A percentile compares a stretch with the other conserved stretches of the same genome.
phyloP scores from a whole-genome alignment of 2,888 invertebrate species.

The Cosmorhoe ocellata region DNA sequence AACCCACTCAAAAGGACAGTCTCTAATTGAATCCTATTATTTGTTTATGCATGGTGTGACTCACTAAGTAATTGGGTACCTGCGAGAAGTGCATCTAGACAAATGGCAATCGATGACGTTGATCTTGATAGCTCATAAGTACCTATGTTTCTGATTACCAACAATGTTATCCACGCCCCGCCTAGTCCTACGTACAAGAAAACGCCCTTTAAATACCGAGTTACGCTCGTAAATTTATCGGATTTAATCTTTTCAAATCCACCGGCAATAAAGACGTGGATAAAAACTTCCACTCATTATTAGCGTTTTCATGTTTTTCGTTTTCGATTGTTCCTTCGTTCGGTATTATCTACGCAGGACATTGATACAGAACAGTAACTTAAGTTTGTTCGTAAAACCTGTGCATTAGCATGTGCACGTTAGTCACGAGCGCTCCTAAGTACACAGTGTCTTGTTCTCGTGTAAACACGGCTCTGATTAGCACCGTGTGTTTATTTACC shows the following conservation, averaged over 20 bases:
- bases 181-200: no score
- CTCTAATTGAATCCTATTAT: slow-evolving; percentile 61
- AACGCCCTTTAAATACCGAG: no score
- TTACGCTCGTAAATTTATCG: no score
- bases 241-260: no score
- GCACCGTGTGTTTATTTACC: slow-evolving; percentile 37
- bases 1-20: slow-evolving; percentile 52
- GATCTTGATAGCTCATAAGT: no score
- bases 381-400: slow-evolving; percentile 39
- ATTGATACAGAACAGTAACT: slow-evolving; percentile 31
- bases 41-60: slow-evolving; percentile 50
- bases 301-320: no score
- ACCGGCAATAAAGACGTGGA: no score
- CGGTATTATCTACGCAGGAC: slow-evolving; percentile 8
- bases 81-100: slow-evolving; percentile 18
- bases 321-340: slow-evolving; percentile 1
- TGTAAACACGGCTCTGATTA: slow-evolving; percentile 45
- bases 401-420: slow-evolving; percentile 45
- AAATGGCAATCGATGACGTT: background rate
- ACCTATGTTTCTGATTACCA: no score
- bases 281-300: no score
- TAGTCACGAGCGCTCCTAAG: slow-evolving; percentile 42
- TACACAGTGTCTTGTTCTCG: slow-evolving; percentile 43
- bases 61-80: slow-evolving; percentile 44
- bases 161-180: no score